Evolutionary conservation across 2,797 vertebrate species (phyloP).

Genomic region (Enteromius thamalakanensis): DNA sequence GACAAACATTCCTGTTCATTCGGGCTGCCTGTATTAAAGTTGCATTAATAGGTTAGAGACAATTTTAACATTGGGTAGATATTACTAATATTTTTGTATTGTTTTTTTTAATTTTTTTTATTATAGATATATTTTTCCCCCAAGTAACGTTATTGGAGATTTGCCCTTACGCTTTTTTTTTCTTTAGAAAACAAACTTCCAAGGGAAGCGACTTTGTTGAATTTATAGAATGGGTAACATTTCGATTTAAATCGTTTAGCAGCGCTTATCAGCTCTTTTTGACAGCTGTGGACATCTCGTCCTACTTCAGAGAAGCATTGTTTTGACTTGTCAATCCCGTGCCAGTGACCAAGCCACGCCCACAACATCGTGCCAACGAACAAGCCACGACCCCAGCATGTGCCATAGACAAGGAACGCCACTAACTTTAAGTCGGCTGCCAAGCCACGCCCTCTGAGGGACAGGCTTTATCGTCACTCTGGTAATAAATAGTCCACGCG

Average conservation of each 20-base stretch:
- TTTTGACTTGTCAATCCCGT: neutral
- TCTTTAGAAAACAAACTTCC: neutral
- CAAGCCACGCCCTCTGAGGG: constrained; percentile 32
- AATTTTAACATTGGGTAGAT: too few species aligned
- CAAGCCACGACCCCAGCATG: neutral
- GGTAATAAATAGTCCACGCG: constrained; percentile 39
- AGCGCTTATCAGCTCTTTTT: neutral
- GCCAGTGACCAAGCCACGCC: neutral
- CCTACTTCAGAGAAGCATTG: neutral
- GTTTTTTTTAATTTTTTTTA: too few species aligned
- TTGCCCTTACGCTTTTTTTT: neutral
- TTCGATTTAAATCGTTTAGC: neutral
- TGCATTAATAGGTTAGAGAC: neutral
- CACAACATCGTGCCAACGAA: neutral
- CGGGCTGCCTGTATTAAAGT: neutral
- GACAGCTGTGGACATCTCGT: neutral
- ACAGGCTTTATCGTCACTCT: constrained; percentile 33
- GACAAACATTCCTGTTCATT: neutral
- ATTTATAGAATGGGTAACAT: neutral
- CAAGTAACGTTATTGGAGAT: too few species aligned
- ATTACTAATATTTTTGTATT: too few species aligned
- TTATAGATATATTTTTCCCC: too few species aligned
- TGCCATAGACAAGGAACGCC: neutral
- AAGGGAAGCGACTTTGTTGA: neutral
- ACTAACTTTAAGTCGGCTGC: too few species aligned